These are phyloP conservation scores for Ariolimax columbianus DNA, from an alignment of 2,888 invertebrate genomes.

Conservation along the genomic window DNA sequence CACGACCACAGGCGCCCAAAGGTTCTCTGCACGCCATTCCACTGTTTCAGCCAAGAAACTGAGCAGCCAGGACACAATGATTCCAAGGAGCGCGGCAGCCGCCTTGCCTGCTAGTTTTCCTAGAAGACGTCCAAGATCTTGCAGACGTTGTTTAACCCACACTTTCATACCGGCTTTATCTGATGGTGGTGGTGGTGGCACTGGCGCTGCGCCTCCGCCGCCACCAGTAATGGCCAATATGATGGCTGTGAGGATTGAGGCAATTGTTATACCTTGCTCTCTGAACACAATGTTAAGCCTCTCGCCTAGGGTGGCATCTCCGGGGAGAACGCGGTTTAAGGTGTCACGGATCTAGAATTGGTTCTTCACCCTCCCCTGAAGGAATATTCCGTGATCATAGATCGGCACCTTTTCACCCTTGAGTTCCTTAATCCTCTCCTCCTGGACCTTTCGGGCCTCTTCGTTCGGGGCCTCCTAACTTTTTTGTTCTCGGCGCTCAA, in stretches of 20 bases:
- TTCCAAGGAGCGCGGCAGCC: conserved; percentile 10
- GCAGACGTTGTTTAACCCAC: neutral
- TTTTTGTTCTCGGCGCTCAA: neutral
- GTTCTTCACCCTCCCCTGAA: neutral
- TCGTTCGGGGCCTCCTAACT: neutral
- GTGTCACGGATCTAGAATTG: neutral
- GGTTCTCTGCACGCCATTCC: too few species aligned
- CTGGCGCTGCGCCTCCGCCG: neutral
- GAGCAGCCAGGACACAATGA: conserved; percentile 24
- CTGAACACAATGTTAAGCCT: neutral
- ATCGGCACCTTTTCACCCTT: neutral
- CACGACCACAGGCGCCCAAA: too few species aligned
- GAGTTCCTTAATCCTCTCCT: neutral
- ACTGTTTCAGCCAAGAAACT: too few species aligned
- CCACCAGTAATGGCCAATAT: neutral
- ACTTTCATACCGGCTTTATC: neutral
- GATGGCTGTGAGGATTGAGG: neutral
- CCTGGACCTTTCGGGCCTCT: neutral
- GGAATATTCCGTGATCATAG: too few species aligned
- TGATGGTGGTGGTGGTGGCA: neutral
- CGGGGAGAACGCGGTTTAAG: too few species aligned
- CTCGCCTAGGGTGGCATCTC: neutral
- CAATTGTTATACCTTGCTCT: conserved; percentile 6
- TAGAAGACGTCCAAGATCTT: neutral
- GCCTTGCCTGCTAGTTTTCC: neutral